Evolutionary conservation across 1,140 invertebrate species (phyloP), one percentile per base, ranked within the genome.

Genomic region (Copidosoma floridanum): DNA sequence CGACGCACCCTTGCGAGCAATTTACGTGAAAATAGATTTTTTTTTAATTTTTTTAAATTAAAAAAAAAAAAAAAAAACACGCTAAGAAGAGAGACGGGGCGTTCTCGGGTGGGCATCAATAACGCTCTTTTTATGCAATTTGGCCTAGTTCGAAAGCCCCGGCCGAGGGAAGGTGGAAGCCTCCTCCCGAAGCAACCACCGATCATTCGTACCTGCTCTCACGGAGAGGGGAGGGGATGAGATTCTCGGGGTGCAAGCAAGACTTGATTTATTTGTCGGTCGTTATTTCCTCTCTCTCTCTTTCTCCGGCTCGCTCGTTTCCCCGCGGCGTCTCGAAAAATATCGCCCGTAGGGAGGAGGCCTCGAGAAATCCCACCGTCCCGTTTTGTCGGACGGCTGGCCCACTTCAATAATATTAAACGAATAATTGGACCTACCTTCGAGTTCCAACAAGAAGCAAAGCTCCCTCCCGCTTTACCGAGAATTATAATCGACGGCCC

Each of bases 131-230:
- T 59, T 37, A 52, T 59, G 48, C 48, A 53, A 59, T 52, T 52
- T 44, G 29, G 21, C 24, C 27, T 18, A 32, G 27, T 40, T 26
- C n/a, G 46, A 38, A 41, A 26, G 46, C 47, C 40, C 24, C 35
- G 53, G 46, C 53, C 21, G 47, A 38, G 10, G 16, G 48, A 24
- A 27, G 20, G 35, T 8, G 4, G 2, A 43, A 26, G 32, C 38
- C 32, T 27, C 21, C 47, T 16, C 47, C 40, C 38, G 3, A 16
- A 29, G 44, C 40, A 58, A 41, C 62, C 46, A 64, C 56, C 37
- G 56, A 64, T 64, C 62, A 64, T 64, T 59, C 57, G 43, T 59
- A 61, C 35, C 58, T 44, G n/a, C n/a, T n/a, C n/a, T n/a, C n/a
- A n/a, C n/a, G n/a, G n/a, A n/a, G n/a, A n/a, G n/a, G n/a, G n/a